Conservation (phyloP, 2,888 invertebrate genomes). For the Cacoxenus indagator region DNA sequence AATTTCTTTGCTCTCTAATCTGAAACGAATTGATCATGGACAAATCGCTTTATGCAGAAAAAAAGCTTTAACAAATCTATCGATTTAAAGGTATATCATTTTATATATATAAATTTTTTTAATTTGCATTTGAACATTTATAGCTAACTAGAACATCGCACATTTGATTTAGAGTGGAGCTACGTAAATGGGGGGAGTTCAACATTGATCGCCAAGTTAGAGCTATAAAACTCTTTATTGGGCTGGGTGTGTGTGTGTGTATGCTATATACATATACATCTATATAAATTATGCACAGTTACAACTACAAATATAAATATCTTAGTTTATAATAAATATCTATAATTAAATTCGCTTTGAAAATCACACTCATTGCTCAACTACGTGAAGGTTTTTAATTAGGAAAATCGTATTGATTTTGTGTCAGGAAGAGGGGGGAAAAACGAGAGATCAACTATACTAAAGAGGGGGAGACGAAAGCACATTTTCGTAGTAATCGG, state of each 20-base stretch:
- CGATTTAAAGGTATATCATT: background rate
- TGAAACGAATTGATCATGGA: no score
- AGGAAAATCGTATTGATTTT: background rate
- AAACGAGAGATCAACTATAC: conserved; percentile 6
- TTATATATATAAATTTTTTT: background rate
- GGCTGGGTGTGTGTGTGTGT: background rate
- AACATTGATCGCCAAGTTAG: conserved; percentile 1
- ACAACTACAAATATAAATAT: conserved; percentile 25
- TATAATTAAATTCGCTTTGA: conserved; percentile 40
- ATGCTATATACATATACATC: conserved; percentile 16
- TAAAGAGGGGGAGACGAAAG: background rate
- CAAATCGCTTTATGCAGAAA: no score
- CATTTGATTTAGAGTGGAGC: background rate
- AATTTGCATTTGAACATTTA: conserved; percentile 17
- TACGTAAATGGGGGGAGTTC: background rate
- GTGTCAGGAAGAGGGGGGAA: background rate
- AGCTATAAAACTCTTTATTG: background rate
- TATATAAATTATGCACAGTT: conserved; percentile 32
- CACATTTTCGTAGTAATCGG: background rate
- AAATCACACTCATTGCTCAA: conserved; percentile 43
- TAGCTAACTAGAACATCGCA: conserved; percentile 12
- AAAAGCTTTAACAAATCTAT: no score
- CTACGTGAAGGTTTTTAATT: background rate
- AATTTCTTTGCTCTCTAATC: background rate
- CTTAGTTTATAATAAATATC: background rate